Evolutionary conservation across 2,888 invertebrate species (phyloP), one percentile per base, ranked within the genome.

Genomic region (Scaeva pyrastri): DNA sequence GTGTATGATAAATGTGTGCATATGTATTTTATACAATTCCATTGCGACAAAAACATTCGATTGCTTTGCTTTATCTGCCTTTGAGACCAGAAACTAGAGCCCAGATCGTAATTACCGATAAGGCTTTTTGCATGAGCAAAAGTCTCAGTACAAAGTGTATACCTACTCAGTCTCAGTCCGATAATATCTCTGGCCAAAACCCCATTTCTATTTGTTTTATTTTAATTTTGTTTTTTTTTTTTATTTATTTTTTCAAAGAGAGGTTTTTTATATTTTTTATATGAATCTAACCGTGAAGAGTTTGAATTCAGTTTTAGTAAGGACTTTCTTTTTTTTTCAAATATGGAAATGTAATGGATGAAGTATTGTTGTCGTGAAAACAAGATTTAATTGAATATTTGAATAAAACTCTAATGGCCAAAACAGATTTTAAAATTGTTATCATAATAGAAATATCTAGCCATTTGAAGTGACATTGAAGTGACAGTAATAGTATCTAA

Each of bases 51-150:
- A 62, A 66, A 19, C 41, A 68, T 76, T 80, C 64, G 66, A 60
- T 66, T 76, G 60, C 68, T 68, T 77, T 72, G 70, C 48, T 76
- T 80, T 31, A 31, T 62, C 41, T 52, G 19, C 68, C 68, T 68
- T 68, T 68, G 70, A 77, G 36, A 70, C 50, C 50, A 64, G 55
- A 80, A 48, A 48, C 66, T 45, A 76, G 62, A 76, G 70, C 43
- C 64, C 85, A 85, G 85, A 85, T 85, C 81, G 72, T 77, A 85
- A 85, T 85, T 85, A 85, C 76, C 62, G 85, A 85, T 85, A 85
- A 73, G 81, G 39, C 76, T 76, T 85, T 85, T 85, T 62, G 62
- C 55, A 75, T 80, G 48, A 48, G 36, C 72, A 39, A n/a, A 10
- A 68, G 73, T 83, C 62, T 60, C 31, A 31, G 31, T 31, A 31